These are phyloP conservation scores for Zosterops japonicus DNA, from an alignment of 2,113 vertebrate species.

Conservation along the genomic window DNA sequence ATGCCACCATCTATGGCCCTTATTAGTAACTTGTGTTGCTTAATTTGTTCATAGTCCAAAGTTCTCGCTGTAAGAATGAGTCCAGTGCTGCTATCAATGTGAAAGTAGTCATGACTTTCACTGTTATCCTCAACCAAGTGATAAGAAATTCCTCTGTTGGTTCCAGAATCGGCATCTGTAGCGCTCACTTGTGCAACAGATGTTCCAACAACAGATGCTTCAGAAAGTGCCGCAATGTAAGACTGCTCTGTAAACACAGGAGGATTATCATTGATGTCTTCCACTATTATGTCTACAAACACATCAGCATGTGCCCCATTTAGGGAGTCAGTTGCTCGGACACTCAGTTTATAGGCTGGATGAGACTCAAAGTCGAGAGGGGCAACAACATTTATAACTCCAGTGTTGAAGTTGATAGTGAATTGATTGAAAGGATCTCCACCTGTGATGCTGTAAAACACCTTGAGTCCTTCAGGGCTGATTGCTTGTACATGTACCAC, in stretches of 20 bases:
- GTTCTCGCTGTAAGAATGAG: conserved; percentile 80
- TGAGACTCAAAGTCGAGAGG: conserved; percentile 93
- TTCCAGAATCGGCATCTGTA: conserved; percentile 87
- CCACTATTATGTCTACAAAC: conserved; percentile 92
- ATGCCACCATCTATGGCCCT: conserved; percentile 88
- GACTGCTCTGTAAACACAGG: conserved; percentile 82
- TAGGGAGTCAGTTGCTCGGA: conserved; percentile 91
- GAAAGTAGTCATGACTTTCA: conserved; percentile 82
- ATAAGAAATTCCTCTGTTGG: conserved; percentile 87
- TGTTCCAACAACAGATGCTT: conserved; percentile 88
- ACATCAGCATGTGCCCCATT: conserved; percentile 90
- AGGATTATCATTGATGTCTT: conserved; percentile 92
- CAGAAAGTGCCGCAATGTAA: conserved; percentile 85
- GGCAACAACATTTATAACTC: conserved; percentile 86
- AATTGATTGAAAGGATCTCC: conserved; percentile 95
- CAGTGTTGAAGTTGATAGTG: conserved; percentile 93
- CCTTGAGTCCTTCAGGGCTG: conserved; percentile 91
- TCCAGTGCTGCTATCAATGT: conserved; percentile 86
- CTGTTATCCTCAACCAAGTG: conserved; percentile 84
- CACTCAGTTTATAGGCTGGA: conserved; percentile 91
- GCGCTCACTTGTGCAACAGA: conserved; percentile 84
- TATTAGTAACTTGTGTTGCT: conserved; percentile 81
- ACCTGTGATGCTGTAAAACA: conserved; percentile 92
- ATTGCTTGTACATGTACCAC: conserved; percentile 91
- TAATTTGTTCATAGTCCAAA: conserved; percentile 86